Evolutionary conservation across 2,888 invertebrate genomes (phyloP), one percentile per base, ranked within the genome.

Genomic region (Heliconius ismenius): DNA sequence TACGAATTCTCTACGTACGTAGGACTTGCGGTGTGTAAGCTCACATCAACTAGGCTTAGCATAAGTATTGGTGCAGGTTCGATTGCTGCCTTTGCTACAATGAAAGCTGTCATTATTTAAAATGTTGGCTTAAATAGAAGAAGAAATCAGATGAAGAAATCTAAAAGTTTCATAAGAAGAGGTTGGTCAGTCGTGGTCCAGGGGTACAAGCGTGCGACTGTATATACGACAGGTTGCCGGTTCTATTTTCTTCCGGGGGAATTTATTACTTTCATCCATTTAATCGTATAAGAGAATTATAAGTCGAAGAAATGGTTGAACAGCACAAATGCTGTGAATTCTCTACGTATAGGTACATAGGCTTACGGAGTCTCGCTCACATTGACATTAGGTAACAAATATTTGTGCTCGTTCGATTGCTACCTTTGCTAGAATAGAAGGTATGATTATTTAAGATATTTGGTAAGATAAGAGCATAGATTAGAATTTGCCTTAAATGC

Each of bases 221-320:
- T 18, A 49, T 15, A 18, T 13, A 2, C 1, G 2, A 49, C 6
- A 49, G 43, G 18, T 18, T 6, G 18, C 2, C 0, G 43, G 43
- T 49, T 49, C 43, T 6, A 49, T 49, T 18, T 49, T 49, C 18
- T 1, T 13, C 6, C 0, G 1, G 43, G 18, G 6, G 18, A 49
- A 49, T 18, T 73, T 63, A 49, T 62, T 62, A 54, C 32, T 75
- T 63, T 63, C 26, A 62, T 32, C 24, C 11, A 75, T 63, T 69
- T 36, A 69, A 63, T 24, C 60, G 18, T 62, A 3, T 72, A 60
- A 39, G 2, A 26, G 24, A 39, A 54, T n/a, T n/a, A 2, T 28
- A 70, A 54, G 28, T 49, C 13, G 2, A 49, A 69, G 28, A 21
- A 49, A 28, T 28, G 0, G 11, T 49, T 49, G 4, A 49, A 54